Evolutionary conservation across 2,888 invertebrate genomes (phyloP), one percentile per base, ranked within the genome.

Genomic region (Ferrisia virgata): DNA sequence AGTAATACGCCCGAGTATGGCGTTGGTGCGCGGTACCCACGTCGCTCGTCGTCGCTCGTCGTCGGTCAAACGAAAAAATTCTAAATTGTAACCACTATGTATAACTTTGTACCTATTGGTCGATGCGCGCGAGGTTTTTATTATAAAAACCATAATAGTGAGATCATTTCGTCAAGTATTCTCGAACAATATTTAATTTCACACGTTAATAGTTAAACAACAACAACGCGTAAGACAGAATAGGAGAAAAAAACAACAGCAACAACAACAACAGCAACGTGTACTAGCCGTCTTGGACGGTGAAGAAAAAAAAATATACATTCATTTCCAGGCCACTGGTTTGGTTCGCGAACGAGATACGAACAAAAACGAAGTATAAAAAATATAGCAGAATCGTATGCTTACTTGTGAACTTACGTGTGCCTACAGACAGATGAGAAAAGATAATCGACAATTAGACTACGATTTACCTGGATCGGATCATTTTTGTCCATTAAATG

Each of bases 201-300:
- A 81, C 81, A 81, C 81, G 81, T 81, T 81, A 81, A 81, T 81
- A 81, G 81, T 81, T 81, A 81, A 81, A 81, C 81, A 81, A 81
- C 31, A 15, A 11, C 18, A 8, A 28, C 28, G 28, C 25, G 18
- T 47, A 80, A 80, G 47, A 76, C 18, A 76, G 9, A 76, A 31
- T 31, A 25, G 11, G 58, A n/a, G n/a, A n/a, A n/a, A n/a, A n/a
- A n/a, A n/a, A n/a, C n/a, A n/a, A n/a, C n/a, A n/a, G n/a, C n/a
- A n/a, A n/a, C n/a, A n/a, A n/a, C n/a, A 81, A 81, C 81, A 81
- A 81, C 31, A 15, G 18, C 18, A 8, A 28, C 28, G 28, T 13
- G 18, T 47, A 22, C 11, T n/a, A n/a, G 40, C 40, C 53, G 69
- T 1, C 69, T 28, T 9, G 15, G 69, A 31, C 3, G 31, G 1